phyloP scores from a whole-genome alignment of 2,797 vertebrate genomes.

The Huso huso region DNA sequence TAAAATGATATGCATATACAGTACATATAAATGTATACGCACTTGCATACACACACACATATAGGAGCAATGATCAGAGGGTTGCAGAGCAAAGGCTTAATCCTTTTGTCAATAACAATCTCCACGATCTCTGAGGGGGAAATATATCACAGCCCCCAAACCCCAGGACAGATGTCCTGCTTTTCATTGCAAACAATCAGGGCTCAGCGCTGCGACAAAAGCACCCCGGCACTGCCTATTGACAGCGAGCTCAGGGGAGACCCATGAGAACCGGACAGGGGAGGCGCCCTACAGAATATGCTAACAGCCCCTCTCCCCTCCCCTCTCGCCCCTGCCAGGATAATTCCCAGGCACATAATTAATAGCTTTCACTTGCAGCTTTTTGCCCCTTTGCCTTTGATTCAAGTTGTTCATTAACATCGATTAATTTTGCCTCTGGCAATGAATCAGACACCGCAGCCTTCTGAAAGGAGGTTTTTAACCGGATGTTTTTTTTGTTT shows the following conservation, averaged over 20 bases:
- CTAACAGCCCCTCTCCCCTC: constrained; percentile 32
- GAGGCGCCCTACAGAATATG: constrained; percentile 36
- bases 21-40: no score
- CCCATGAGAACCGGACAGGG: constrained; percentile 55
- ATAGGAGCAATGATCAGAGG: no score
- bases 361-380: constrained; percentile 56
- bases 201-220: constrained; percentile 47
- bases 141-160: constrained; percentile 44
- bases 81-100: constrained; percentile 14
- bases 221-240: constrained; percentile 42
- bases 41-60: no score
- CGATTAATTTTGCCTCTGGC: constrained; percentile 67
- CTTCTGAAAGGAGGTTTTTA: constrained; percentile 50
- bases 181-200: constrained; percentile 54
- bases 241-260: constrained; percentile 41
- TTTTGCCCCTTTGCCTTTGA: constrained; percentile 49
- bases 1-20: no score
- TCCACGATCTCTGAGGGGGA: constrained; percentile 25
- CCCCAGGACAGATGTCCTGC: constrained; percentile 56
- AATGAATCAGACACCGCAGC: constrained; percentile 44
- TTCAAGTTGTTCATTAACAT: constrained; percentile 61
- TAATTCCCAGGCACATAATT: constrained; percentile 52
- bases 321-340: constrained; percentile 31
- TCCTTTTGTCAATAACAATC: constrained; percentile 36
- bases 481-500: no score